Percentiles rank a stretch among this genome's conserved stretches.
phyloP scores from a whole-genome alignment of 2,113 vertebrate species.

The Myotis davidii region DNA sequence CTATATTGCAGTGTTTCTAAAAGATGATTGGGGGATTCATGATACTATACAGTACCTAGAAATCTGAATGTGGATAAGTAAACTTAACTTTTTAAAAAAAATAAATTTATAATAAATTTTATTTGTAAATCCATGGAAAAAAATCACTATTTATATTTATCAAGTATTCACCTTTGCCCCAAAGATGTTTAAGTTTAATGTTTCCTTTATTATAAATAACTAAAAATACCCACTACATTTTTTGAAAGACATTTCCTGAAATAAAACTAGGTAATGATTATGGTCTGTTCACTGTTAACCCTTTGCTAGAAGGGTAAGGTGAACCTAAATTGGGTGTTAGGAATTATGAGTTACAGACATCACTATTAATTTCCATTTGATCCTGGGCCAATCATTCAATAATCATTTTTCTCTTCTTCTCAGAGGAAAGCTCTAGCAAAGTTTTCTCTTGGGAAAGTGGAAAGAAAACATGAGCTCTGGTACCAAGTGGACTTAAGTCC shows the following conservation, averaged over 20 bases:
- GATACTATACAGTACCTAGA: constrained; percentile 53
- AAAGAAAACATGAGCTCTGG: neutral
- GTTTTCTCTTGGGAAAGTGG: neutral
- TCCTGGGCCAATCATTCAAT: neutral
- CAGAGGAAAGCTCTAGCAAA: neutral
- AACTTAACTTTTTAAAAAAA: constrained; percentile 11
- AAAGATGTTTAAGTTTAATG: constrained; percentile 39
- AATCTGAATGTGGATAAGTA: constrained; percentile 60
- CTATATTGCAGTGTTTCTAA: constrained; percentile 76
- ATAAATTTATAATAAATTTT: constrained; percentile 39
- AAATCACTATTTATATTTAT: constrained; percentile 63
- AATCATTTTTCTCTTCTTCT: neutral
- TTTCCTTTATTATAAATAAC: constrained; percentile 30
- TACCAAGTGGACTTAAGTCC: too few relatives aligned
- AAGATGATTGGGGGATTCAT: constrained; percentile 65
- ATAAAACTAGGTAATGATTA: neutral
- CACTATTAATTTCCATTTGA: neutral
- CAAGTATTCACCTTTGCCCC: constrained; percentile 36
- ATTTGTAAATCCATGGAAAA: constrained; percentile 35
- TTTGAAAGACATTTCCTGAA: constrained; percentile 51
- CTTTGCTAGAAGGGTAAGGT: neutral
- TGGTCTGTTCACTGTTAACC: neutral
- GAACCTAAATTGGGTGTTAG: neutral
- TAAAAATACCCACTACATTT: constrained; percentile 39
- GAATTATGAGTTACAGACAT: neutral